phyloP scores from a whole-genome alignment of 2,797 vertebrate species.

The Gymnodraco acuticeps region DNA sequence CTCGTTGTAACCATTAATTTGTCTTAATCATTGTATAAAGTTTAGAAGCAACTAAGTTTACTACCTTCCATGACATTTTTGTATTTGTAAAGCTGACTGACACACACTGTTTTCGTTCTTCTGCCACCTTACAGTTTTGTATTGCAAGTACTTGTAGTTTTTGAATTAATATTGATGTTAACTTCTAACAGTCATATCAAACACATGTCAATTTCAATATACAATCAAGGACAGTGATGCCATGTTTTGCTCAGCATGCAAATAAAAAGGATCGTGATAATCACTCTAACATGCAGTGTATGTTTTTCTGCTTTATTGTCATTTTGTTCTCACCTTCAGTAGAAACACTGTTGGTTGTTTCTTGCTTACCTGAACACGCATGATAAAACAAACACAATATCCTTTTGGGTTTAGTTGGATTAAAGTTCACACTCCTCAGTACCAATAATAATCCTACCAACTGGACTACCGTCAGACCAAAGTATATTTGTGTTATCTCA shows the following conservation, averaged over 20 bases:
- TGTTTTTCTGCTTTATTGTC: conserved; percentile 2
- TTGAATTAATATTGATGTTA: conserved; percentile 24
- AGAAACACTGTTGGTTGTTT: neutral
- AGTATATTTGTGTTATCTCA: no score
- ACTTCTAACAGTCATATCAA: conserved; percentile 30
- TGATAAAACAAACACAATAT: neutral
- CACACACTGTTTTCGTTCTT: neutral
- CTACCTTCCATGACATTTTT: conserved; percentile 32
- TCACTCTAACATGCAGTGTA: conserved; percentile 19
- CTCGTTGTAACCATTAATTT: conserved; percentile 21
- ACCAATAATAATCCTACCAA: no score
- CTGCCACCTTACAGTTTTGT: conserved; percentile 38
- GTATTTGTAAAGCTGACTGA: conserved; percentile 35
- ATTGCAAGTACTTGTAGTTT: conserved; percentile 29
- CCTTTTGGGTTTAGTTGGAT: neutral
- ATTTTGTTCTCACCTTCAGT: neutral
- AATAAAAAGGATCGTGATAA: neutral
- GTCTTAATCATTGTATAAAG: conserved; percentile 42
- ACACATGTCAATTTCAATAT: conserved; percentile 13
- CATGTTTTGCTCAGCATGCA: conserved; percentile 9
- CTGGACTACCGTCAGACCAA: no score
- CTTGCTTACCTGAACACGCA: no score
- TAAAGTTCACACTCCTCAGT: neutral
- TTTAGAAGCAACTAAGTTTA: conserved; percentile 48
- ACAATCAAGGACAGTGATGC: conserved; percentile 8